These are phyloP conservation scores for Argentina silus DNA, from an alignment of 2,797 vertebrate species.

Conservation along the genomic window DNA sequence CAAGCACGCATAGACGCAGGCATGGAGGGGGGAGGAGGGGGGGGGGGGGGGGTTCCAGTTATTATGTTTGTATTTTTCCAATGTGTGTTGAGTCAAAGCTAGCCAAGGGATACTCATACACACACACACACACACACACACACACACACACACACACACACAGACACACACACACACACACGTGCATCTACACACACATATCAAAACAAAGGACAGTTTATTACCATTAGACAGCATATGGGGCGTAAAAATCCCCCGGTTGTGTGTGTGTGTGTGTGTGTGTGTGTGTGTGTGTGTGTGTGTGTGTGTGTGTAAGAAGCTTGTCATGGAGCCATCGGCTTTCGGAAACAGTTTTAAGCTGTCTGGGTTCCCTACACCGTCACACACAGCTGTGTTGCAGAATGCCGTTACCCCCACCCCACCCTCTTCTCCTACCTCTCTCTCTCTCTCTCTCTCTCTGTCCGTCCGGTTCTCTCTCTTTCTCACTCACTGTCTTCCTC, in stretches of 20 bases:
- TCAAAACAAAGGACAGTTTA: conserved; percentile 9
- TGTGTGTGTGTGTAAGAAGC: conserved; percentile 17
- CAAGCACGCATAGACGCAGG: neutral
- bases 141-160: conserved; percentile 15
- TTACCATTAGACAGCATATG: conserved; percentile 2
- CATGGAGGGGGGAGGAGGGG: neutral
- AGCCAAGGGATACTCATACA: conserved; percentile 4
- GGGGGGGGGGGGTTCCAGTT: neutral
- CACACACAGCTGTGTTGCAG: conserved; percentile 18
- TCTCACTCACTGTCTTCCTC: neutral
- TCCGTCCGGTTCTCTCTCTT: neutral
- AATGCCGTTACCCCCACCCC: conserved; percentile 1
- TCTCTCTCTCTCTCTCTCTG: conserved; percentile 8
- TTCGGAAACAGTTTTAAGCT: conserved; percentile 23
- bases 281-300: conserved; percentile 7
- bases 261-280: conserved; percentile 14
- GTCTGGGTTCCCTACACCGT: conserved; percentile 15
- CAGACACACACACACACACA: conserved; percentile 19
- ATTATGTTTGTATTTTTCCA: neutral
- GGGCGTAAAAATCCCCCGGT: conserved; percentile 16
- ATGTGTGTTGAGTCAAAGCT: neutral
- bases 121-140: neutral
- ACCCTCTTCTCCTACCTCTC: neutral
- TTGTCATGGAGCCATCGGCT: conserved; percentile 19
- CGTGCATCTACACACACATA: neutral